Conservation (phyloP, 2,113 vertebrate genomes). For the Chloebia gouldiae region DNA sequence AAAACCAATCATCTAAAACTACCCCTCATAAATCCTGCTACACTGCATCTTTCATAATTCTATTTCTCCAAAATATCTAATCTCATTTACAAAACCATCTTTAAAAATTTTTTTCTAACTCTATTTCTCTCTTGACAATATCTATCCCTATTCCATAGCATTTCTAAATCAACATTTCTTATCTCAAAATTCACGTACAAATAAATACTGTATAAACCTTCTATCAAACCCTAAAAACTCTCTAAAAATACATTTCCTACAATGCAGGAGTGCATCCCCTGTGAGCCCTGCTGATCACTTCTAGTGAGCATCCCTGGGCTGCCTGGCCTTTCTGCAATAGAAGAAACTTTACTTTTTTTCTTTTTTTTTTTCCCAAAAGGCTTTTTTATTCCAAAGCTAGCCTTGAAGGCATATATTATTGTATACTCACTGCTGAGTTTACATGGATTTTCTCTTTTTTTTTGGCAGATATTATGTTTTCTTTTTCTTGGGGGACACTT, state of each 20-base stretch:
- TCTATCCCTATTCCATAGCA: not conserved
- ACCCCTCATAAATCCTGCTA: not conserved
- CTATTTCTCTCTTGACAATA: not conserved
- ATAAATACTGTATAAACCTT: not conserved
- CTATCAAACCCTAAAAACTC: not conserved
- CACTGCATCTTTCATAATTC: not conserved
- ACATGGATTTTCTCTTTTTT: not conserved
- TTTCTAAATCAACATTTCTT: not conserved
- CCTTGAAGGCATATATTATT: not conserved
- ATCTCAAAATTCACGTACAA: not conserved
- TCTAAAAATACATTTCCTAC: not conserved
- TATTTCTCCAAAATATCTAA: not conserved
- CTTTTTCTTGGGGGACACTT: constrained; percentile 5
- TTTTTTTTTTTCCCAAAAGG: not conserved
- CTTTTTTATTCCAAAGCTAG: not conserved
- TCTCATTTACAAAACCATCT: not conserved
- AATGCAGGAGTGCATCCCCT: fast-evolving
- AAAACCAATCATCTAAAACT: not conserved
- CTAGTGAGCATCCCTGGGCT: not conserved
- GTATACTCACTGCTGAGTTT: not conserved
- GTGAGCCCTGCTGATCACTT: not conserved
- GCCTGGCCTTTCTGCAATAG: not conserved
- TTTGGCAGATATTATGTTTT: not conserved
- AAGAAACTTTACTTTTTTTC: not conserved
- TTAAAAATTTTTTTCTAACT: not conserved